A percentile compares a stretch with the other conserved stretches of the same genome.
Conservation (phyloP, 1,140 invertebrate species). For the Coelopa frigida region DNA sequence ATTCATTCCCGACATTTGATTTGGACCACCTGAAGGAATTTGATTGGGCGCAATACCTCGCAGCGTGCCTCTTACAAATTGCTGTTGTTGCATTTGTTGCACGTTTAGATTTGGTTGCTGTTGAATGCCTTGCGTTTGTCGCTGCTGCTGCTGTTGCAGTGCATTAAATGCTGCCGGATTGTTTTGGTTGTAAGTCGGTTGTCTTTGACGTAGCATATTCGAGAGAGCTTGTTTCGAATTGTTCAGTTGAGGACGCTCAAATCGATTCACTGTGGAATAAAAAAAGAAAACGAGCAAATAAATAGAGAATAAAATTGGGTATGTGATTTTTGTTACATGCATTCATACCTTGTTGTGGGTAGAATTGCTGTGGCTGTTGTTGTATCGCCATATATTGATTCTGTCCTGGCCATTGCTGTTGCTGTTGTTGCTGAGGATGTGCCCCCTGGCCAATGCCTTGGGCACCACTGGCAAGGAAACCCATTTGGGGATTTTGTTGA, state of each 20-base stretch:
- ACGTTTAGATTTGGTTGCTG: conserved; percentile 44
- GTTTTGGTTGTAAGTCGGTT: conserved; percentile 52
- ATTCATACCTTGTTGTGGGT: conserved; percentile 22
- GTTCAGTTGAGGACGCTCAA: conserved; percentile 59
- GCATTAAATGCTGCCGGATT: conserved; percentile 45
- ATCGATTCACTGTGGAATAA: conserved; percentile 52
- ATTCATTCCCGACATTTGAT: conserved; percentile 47
- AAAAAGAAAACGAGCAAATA: conserved; percentile 1
- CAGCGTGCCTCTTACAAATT: conserved; percentile 43
- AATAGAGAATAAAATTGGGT: neutral
- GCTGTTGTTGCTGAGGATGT: conserved; percentile 18
- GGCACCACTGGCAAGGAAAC: conserved; percentile 30
- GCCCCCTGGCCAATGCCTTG: conserved; percentile 13
- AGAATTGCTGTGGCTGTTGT: conserved; percentile 29
- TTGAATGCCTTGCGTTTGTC: conserved; percentile 42
- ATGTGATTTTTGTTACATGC: no score
- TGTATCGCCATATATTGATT: conserved; percentile 23
- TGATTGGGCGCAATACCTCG: conserved; percentile 44
- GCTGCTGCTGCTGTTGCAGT: conserved; percentile 47
- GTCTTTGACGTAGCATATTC: conserved; percentile 69
- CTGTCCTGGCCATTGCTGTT: conserved; percentile 27
- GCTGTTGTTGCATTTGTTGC: conserved; percentile 32
- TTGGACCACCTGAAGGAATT: conserved; percentile 24
- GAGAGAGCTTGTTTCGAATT: conserved; percentile 80
- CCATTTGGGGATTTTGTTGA: conserved; percentile 36